These are phyloP conservation scores for Bostrychus sinensis DNA, from an alignment of 2,113 vertebrate species.

Conservation along the genomic window DNA sequence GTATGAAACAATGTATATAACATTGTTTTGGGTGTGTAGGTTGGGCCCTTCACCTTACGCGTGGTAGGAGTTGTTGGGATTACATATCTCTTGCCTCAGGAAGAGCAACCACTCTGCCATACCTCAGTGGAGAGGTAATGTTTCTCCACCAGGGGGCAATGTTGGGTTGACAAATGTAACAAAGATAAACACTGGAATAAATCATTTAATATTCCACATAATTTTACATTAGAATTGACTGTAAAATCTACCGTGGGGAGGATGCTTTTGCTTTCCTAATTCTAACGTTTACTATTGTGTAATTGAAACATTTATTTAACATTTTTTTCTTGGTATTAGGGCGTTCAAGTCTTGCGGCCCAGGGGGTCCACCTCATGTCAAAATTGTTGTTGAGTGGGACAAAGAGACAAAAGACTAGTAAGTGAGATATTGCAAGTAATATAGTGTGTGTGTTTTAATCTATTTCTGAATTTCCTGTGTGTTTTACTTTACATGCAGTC, in stretches of 20 bases:
- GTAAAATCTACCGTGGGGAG: too few relatives aligned
- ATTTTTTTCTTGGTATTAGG: conserved; percentile 64
- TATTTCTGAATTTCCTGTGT: background rate
- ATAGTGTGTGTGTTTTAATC: too few relatives aligned
- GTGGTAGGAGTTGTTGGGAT: conserved; percentile 97
- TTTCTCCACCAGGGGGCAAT: conserved; percentile 42
- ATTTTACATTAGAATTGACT: too few relatives aligned
- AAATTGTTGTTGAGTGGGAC: conserved; percentile 98
- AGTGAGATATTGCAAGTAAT: conserved; percentile 68
- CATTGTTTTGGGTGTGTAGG: conserved; percentile 66
- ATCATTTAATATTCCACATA: background rate
- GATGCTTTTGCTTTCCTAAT: too few relatives aligned
- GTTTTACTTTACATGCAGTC: conserved; percentile 70
- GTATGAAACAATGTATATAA: background rate
- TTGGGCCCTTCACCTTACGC: conserved; percentile 94
- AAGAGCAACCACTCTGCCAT: conserved; percentile 94
- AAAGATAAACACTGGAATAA: too few relatives aligned
- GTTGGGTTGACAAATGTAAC: background rate
- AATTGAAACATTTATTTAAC: background rate
- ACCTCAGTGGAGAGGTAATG: conserved; percentile 92
- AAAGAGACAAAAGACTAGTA: conserved; percentile 98
- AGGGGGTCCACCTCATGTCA: conserved; percentile 95
- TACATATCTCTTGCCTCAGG: conserved; percentile 95
- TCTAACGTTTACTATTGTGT: too few relatives aligned
- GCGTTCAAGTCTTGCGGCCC: conserved; percentile 92